These are phyloP conservation scores for Poeciliopsis turneri DNA, from an alignment of 2,797 vertebrate species.

Conservation along the genomic window DNA sequence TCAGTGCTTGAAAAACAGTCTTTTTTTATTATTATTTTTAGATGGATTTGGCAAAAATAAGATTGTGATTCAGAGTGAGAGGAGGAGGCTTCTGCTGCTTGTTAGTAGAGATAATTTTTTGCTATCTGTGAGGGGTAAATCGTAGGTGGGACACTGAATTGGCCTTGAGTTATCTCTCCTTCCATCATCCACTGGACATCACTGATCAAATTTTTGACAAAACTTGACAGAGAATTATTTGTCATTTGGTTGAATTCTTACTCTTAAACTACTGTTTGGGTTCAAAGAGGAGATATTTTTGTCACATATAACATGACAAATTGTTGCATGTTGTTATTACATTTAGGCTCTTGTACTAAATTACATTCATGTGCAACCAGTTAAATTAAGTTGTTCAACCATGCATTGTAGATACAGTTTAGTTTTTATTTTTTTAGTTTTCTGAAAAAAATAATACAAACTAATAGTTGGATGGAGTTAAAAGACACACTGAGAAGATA, in stretches of 20 bases:
- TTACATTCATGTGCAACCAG: not conserved
- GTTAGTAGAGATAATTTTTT: constrained; percentile 1
- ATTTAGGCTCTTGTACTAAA: not conserved
- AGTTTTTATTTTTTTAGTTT: not conserved
- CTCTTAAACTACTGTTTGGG: constrained; percentile 16
- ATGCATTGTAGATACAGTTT: not conserved
- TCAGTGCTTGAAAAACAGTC: not conserved
- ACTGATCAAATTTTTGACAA: constrained; percentile 3
- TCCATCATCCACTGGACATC: not conserved
- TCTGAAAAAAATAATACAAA: not conserved
- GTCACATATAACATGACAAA: not conserved
- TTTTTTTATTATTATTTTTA: not conserved
- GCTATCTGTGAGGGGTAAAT: constrained; percentile 11
- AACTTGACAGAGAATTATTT: not conserved
- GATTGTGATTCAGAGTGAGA: constrained; percentile 33
- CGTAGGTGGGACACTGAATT: constrained; percentile 9
- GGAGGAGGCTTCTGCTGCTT: constrained; percentile 4
- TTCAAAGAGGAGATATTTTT: constrained; percentile 4
- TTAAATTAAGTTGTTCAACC: not conserved
- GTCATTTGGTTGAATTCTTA: not conserved
- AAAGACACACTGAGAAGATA: not conserved
- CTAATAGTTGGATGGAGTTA: not conserved
- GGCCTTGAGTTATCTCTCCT: constrained; percentile 1
- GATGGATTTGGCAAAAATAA: not conserved
- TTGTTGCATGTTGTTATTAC: not conserved